Evolutionary conservation across 2,888 invertebrate genomes (phyloP).

Genomic region (Yponomeuta malinellus): DNA sequence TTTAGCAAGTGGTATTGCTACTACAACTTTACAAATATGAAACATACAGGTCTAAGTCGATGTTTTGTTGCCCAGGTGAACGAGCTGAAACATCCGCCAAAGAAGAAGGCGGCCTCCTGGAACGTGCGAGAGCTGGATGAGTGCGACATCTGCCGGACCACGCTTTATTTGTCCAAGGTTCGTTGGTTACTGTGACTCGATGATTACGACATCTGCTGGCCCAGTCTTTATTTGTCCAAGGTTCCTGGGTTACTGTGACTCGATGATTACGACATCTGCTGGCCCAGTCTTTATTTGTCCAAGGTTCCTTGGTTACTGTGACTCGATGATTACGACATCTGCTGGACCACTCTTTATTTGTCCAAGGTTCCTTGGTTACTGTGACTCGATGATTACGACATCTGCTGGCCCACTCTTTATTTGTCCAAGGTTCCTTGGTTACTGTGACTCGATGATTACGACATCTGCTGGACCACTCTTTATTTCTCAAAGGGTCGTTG

Average conservation of each 20-base stretch:
- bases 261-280: background rate
- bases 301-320: slow-evolving; percentile 74
- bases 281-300: slow-evolving; percentile 84
- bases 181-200: slow-evolving; percentile 24
- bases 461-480: too few species aligned
- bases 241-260: slow-evolving; percentile 56
- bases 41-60: too few species aligned
- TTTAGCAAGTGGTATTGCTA: too few species aligned
- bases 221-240: slow-evolving; percentile 87
- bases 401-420: background rate
- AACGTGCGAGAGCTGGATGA: slow-evolving; percentile 70
- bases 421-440: too few species aligned
- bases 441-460: too few species aligned
- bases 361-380: slow-evolving; percentile 80
- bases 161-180: slow-evolving; percentile 89
- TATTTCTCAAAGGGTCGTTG: too few species aligned
- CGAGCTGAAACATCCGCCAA: slow-evolving; percentile 14
- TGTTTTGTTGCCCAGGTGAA: slow-evolving; percentile 9
- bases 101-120: slow-evolving; percentile 28
- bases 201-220: background rate
- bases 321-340: background rate
- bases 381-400: too few species aligned
- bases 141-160: slow-evolving; percentile 89
- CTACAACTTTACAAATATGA: too few species aligned
- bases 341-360: slow-evolving; percentile 80